phyloP scores from a whole-genome alignment of 2,888 invertebrate species.

The Tipula unca region DNA sequence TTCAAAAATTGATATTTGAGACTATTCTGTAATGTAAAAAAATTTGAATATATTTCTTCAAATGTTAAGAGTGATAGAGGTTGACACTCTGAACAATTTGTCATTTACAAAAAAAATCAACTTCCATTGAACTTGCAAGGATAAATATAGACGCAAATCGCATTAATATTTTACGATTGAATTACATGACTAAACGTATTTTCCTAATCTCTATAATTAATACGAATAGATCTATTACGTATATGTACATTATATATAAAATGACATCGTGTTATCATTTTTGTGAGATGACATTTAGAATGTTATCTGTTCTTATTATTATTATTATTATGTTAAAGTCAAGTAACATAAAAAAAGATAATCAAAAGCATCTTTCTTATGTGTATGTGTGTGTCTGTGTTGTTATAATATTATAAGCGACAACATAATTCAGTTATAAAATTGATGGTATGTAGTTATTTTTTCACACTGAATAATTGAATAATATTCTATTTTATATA shows the following conservation, averaged over 20 bases:
- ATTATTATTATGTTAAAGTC: not conserved
- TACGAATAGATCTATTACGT: not conserved
- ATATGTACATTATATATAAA: not conserved
- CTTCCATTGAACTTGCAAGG: no score
- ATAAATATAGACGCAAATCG: no score
- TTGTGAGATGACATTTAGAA: not conserved
- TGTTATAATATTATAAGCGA: not conserved
- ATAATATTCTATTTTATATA: no score
- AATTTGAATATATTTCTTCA: no score
- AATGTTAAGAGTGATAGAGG: no score
- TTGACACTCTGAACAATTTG: no score
- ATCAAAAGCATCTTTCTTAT: not conserved
- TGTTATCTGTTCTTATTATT: not conserved
- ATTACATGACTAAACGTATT: not conserved
- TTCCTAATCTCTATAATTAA: not conserved
- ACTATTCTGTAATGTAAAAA: no score
- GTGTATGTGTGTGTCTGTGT: not conserved
- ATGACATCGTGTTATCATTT: not conserved
- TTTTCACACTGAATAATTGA: not conserved
- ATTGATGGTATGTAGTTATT: not conserved
- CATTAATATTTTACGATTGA: not conserved
- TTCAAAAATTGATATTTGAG: no score
- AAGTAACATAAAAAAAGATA: not conserved
- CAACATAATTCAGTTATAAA: not conserved
- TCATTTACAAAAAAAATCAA: no score